Percentiles rank a stretch among this genome's conserved stretches.
phyloP scores from a whole-genome alignment of 2,888 invertebrate species.

The Sceliomorpha sp. region DNA sequence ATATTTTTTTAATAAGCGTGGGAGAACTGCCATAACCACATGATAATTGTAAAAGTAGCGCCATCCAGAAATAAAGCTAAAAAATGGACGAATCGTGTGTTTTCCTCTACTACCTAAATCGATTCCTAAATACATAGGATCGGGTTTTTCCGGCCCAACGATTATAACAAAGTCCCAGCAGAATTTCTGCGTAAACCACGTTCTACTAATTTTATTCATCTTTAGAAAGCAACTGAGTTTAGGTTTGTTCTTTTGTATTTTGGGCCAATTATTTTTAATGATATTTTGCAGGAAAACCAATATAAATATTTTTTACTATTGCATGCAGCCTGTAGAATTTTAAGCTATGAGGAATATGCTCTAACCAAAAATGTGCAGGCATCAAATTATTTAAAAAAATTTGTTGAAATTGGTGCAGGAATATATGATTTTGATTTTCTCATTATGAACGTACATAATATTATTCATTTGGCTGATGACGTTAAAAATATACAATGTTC shows the following conservation, averaged over 20 bases:
- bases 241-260: background rate
- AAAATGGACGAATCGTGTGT: too few relatives aligned
- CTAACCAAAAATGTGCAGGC: constrained; percentile 3
- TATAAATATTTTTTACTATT: constrained; percentile 32
- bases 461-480: constrained; percentile 11
- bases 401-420: background rate
- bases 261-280: background rate
- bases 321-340: constrained; percentile 29
- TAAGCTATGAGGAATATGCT: constrained; percentile 9
- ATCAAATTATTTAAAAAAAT: constrained; percentile 31
- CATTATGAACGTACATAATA: constrained; percentile 9
- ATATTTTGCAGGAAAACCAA: background rate
- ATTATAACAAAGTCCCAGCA: background rate
- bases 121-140: too few relatives aligned
- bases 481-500: constrained; percentile 2
- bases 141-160: too few relatives aligned
- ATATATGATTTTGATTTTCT: background rate
- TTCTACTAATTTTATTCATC: background rate
- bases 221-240: constrained; percentile 1
- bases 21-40: too few relatives aligned
- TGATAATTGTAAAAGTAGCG: too few relatives aligned
- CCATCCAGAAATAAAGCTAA: too few relatives aligned
- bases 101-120: too few relatives aligned
- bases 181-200: background rate
- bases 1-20: too few relatives aligned